phyloP scores from a whole-genome alignment of 2,888 invertebrate species.

The Trissolcus japonicus region DNA sequence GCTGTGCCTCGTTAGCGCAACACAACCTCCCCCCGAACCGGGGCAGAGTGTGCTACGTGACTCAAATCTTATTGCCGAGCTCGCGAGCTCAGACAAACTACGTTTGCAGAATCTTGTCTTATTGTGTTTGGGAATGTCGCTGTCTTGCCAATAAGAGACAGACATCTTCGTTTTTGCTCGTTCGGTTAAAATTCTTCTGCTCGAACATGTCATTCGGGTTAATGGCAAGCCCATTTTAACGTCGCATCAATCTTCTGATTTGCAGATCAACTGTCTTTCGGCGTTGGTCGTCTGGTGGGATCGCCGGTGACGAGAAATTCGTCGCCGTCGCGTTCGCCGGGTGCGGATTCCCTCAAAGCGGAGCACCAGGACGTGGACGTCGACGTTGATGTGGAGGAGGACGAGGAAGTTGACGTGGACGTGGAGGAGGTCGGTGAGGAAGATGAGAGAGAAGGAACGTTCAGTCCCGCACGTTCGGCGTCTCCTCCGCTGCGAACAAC shows the following conservation, averaged over 20 bases:
- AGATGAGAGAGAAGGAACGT: conserved; percentile 69
- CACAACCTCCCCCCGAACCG: conserved; percentile 62
- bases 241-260: neutral
- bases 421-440: conserved; percentile 74
- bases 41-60: conserved; percentile 68
- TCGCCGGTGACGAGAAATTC: conserved; percentile 69
- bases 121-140: conserved; percentile 52
- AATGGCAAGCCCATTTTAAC: too few species aligned
- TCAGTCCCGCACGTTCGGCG: conserved; percentile 70
- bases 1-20: conserved; percentile 65
- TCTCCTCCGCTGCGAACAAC: conserved; percentile 69
- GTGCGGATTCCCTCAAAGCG: conserved; percentile 71
- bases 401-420: conserved; percentile 73
- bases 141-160: conserved; percentile 48
- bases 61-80: conserved; percentile 68
- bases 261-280: conserved; percentile 89
- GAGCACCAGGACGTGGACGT: conserved; percentile 70
- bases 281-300: conserved; percentile 86
- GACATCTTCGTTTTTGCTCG: conserved; percentile 36
- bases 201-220: too few species aligned
- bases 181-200: neutral
- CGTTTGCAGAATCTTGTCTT: conserved; percentile 60
- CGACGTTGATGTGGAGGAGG: conserved; percentile 71
- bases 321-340: conserved; percentile 72
- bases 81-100: conserved; percentile 59